Evolutionary conservation across 2,113 vertebrate genomes (phyloP), one percentile per base, ranked within the genome.

Genomic region (Podiceps cristatus): DNA sequence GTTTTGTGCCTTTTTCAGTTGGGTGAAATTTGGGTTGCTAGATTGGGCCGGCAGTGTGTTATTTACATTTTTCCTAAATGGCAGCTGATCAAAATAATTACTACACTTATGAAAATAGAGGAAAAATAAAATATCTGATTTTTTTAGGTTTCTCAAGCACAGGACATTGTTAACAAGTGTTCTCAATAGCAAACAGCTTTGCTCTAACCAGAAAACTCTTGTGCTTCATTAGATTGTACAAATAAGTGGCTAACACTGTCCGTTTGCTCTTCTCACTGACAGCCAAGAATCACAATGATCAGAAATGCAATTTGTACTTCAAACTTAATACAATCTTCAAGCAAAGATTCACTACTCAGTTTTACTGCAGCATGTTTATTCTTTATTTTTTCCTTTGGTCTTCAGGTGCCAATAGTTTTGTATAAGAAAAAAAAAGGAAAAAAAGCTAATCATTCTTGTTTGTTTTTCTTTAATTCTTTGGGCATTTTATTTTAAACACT

Each of bases 71-170:
- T 92, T 73, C 27, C 35, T 92, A 88, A 86, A 59, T 74, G 55
- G 47, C 33, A 86, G 47, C 40, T 60, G n/a, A 89, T 88, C 66
- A 90, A 92, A 93, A 86, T 42, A 78, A 88, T 94, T 81, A 28
- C 47, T 55, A 77, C 17, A 23, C 8, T 73, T 86, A 73, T 25
- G 13, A 79, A 76, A 73, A 83, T 2, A 27, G 7, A 7, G 8
- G 13, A 6, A 90, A 80, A 90, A 88, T 33, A 49, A 72, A 75
- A 59, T 59, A 71, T 44, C 29, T 68, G 27, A 23, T 90, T 16
- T 17, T 71, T 79, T 80, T 50, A 27, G 37, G 42, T 92, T 79
- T 79, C 28, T 88, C 56, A 88, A 71, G 31, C 23, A 68, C 7
- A 60, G 22, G 33, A 64, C 55, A 71, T 69, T 77, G 42, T 90